Evolutionary conservation across 2,888 invertebrate species (phyloP).

Genomic region (Tenthredo scrophulariae): DNA sequence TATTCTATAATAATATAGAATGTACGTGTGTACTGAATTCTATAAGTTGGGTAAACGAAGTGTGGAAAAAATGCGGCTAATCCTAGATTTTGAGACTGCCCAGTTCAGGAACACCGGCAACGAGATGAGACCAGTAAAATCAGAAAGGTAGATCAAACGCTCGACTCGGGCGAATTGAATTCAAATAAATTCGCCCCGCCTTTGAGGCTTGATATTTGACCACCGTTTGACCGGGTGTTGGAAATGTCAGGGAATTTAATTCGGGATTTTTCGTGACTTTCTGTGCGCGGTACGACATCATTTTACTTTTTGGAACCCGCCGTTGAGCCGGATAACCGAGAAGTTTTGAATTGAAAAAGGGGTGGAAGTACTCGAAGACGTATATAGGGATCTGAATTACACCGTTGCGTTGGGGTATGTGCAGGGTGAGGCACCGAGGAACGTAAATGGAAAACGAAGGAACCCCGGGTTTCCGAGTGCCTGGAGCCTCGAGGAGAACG

Average conservation of each 20-base stretch:
- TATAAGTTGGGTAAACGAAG: background rate
- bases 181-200: background rate
- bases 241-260: background rate
- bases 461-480: constrained; percentile 4
- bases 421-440: background rate
- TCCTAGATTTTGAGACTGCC: background rate
- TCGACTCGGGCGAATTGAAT: background rate
- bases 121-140: background rate
- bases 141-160: background rate
- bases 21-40: background rate
- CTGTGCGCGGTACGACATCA: background rate
- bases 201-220: background rate
- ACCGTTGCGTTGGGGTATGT: background rate
- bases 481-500: constrained; percentile 23
- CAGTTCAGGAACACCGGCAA: background rate
- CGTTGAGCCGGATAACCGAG: background rate
- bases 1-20: background rate
- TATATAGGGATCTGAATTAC: background rate
- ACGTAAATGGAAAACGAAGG: constrained; percentile 17
- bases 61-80: background rate
- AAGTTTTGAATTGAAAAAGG: background rate
- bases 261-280: background rate
- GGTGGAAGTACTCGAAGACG: background rate
- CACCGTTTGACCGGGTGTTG: background rate
- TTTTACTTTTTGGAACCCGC: background rate